Evolutionary conservation across 2,888 invertebrate species (phyloP).

Genomic region (Xiphydria camelus): DNA sequence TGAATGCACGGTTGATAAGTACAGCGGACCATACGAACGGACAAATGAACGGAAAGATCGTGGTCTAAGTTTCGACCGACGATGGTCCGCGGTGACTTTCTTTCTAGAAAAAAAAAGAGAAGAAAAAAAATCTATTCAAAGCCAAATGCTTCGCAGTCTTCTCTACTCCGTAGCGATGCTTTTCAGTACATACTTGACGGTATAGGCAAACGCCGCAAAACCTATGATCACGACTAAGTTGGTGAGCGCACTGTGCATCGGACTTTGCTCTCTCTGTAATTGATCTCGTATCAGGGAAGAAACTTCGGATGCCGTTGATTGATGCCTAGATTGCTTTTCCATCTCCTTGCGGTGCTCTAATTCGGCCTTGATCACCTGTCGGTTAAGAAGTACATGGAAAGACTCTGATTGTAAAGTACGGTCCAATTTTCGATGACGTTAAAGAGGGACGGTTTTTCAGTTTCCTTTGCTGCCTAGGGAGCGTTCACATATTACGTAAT

Average conservation of each 20-base stretch:
- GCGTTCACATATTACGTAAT: too few relatives aligned
- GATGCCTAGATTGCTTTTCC: conserved; percentile 57
- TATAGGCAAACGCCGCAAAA: conserved; percentile 89
- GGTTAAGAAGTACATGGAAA: conserved; percentile 2
- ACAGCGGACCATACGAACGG: too few relatives aligned
- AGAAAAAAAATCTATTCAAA: not conserved
- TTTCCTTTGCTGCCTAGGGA: too few relatives aligned
- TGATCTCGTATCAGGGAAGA: conserved; percentile 47
- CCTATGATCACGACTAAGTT: conserved; percentile 87
- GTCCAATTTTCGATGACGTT: too few relatives aligned
- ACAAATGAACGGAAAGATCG: too few relatives aligned
- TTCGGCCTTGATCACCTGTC: conserved; percentile 57
- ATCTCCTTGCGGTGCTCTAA: conserved; percentile 58
- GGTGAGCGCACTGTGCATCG: conserved; percentile 78
- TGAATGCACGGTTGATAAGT: too few relatives aligned
- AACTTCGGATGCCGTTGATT: conserved; percentile 45
- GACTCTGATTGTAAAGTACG: not conserved
- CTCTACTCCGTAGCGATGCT: conserved; percentile 68
- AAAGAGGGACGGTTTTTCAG: too few relatives aligned
- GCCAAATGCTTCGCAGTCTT: not conserved
- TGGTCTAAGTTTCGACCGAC: too few relatives aligned
- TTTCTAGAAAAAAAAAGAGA: not conserved
- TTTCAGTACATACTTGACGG: conserved; percentile 89
- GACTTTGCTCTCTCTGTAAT: conserved; percentile 62
- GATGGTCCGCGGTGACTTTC: too few relatives aligned